Base-by-base conservation (phyloP, 2,888 invertebrate genomes). In the Agonopterix subpropinquella region DNA sequence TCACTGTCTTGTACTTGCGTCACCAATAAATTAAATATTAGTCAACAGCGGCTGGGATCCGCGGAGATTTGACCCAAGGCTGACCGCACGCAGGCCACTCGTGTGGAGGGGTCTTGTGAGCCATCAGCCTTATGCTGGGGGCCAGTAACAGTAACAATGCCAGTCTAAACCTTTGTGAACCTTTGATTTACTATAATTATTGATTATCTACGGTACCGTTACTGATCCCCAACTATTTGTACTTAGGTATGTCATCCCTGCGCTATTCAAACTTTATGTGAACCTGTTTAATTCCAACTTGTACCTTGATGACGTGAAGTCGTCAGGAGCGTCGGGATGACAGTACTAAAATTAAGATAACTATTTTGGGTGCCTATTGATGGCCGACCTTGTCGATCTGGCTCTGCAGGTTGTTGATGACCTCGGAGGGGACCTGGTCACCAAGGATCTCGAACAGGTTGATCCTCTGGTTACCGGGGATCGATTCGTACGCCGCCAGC, bases 371-470 rank as follows among this genome's bases (percentile, higher is more conserved):
- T 10, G 39, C 39, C 41, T 46, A 46, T 8, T 46, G 10, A 62
- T 89, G 91, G 61, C 96, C 96, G 65, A 96, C 93, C 81, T 94
- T 92, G 78, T 96, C 95, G 65, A 96, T 93, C 83, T 96, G 96
- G 48, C 92, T 86, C 76, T 96, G 96, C 54, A 96, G 90, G 83
- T 96, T 96, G 89, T 93, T 95, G 75, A 96, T 94, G 41, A 96
- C 96, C 85, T 96, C 96, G 44, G 93, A 92, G 8, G 96, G 96
- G 54, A 96, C 93, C 77, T 95, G 94, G 73, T 94, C 95, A 8
- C 95, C 95, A 50, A 96, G 90, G 65, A 96, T 94, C 77, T 95
- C 94, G 74, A 91, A 93, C n/a, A 96, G 89, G 80, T 95, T 93
- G 79, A 96, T 94, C 69, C 92, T 91, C 80, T 96, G 95, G 84